Conservation (phyloP, 2,113 vertebrate species). For the Chamaea fasciata region DNA sequence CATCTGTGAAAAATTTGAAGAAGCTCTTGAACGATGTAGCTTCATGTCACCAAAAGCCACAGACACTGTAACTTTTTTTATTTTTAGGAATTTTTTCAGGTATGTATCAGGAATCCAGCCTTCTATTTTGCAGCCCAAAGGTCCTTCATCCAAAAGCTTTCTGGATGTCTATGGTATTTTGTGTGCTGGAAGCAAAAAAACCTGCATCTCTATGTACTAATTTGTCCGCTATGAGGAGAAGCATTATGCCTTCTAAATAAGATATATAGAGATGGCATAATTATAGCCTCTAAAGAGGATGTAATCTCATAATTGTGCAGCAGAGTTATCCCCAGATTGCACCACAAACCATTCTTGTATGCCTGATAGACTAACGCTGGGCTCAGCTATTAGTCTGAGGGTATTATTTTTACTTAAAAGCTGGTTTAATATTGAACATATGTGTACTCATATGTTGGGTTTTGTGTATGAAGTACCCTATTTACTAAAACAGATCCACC, state of each 20-base stretch:
- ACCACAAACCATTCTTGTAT: conserved; percentile 18
- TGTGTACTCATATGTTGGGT: neutral
- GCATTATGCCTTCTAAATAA: conserved; percentile 29
- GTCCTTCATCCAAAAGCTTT: conserved; percentile 10
- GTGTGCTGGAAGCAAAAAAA: neutral
- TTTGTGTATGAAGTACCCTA: conserved; percentile 19
- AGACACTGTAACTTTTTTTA: neutral
- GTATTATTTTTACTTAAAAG: conserved; percentile 55
- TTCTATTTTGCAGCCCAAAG: neutral
- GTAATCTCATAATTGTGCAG: conserved; percentile 39
- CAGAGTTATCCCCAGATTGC: conserved; percentile 58
- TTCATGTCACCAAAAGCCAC: neutral
- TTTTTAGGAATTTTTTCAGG: neutral
- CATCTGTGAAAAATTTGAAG: conserved; percentile 31
- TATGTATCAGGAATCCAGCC: neutral
- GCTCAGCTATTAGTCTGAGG: conserved; percentile 6
- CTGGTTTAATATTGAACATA: conserved; percentile 34
- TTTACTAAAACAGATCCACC: conserved; percentile 16
- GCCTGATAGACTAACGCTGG: conserved; percentile 45
- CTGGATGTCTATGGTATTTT: neutral
- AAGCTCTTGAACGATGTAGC: neutral
- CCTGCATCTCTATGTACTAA: neutral
- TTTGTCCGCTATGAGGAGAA: neutral
- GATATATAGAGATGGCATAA: conserved; percentile 34
- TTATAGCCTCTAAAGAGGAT: conserved; percentile 50